Evolutionary conservation across 2,888 invertebrate species (phyloP).

Genomic region (Oscheius sp.): DNA sequence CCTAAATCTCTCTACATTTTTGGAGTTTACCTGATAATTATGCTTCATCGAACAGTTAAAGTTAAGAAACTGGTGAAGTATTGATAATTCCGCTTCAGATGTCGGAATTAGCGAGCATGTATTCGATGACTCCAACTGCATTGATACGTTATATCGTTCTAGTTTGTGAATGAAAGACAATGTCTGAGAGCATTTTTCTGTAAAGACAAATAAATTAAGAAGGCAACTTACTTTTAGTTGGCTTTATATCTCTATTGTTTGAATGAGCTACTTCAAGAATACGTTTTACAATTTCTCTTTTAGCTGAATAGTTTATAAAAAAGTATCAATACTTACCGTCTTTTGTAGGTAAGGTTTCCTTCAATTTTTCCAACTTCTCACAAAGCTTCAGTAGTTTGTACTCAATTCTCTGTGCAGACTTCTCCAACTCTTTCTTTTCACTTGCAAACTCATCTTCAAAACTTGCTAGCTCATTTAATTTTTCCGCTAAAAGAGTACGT

Average conservation of each 20-base stretch:
- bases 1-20: conserved; percentile 9
- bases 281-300: conserved; percentile 49
- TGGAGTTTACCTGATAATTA: conserved; percentile 40
- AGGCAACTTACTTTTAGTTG: conserved; percentile 47
- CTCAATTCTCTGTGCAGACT: conserved; percentile 1
- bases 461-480: conserved; percentile 33
- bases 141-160: background rate
- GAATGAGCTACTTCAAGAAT: conserved; percentile 53
- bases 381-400: conserved; percentile 9
- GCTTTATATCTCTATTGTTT: conserved; percentile 47
- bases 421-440: conserved; percentile 22
- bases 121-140: conserved; percentile 7
- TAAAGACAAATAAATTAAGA: background rate
- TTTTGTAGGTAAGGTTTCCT: conserved; percentile 18
- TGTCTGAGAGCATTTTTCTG: conserved; percentile 15
- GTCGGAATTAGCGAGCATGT: conserved; percentile 27
- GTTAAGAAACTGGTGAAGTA: conserved; percentile 43
- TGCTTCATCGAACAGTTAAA: conserved; percentile 51
- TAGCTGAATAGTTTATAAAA: background rate
- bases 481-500: conserved; percentile 38
- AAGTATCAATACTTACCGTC: background rate
- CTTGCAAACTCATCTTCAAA: conserved; percentile 36
- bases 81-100: conserved; percentile 33
- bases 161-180: background rate
- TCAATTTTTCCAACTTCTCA: conserved; percentile 19